Conservation (phyloP, 2,797 vertebrate species). For the Anabas testudineus region DNA sequence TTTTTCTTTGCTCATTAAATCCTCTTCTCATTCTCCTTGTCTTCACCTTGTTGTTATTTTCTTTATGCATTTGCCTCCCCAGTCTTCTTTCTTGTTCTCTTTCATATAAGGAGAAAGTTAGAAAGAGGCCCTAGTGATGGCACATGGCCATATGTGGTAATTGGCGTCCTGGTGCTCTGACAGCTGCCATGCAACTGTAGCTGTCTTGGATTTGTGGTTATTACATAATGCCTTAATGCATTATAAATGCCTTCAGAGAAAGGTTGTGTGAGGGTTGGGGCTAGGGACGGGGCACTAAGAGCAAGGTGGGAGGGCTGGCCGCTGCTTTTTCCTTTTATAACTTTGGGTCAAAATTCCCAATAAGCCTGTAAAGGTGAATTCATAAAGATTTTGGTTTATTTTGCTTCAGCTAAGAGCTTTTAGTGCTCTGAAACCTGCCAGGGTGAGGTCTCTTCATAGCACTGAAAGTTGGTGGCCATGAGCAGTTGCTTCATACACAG, state of each 20-base stretch:
- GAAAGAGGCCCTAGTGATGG: constrained; percentile 47
- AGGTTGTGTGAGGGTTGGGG: constrained; percentile 45
- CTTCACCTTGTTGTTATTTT: constrained; percentile 44
- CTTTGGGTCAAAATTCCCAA: constrained; percentile 25
- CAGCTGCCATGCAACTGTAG: constrained; percentile 73
- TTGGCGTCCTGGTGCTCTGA: constrained; percentile 74
- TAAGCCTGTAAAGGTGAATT: constrained; percentile 13
- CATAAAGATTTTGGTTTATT: constrained; percentile 6
- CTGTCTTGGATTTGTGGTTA: constrained; percentile 69
- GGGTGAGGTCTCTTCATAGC: constrained; percentile 13
- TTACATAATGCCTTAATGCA: constrained; percentile 72
- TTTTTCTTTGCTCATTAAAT: constrained; percentile 51
- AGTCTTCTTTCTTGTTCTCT: constrained; percentile 14
- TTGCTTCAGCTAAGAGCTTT: constrained; percentile 16
- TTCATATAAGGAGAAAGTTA: constrained; percentile 58
- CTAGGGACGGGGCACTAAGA: constrained; percentile 32
- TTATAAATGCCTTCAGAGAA: constrained; percentile 63
- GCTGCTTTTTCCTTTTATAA: background rate
- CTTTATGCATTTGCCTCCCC: constrained; percentile 34
- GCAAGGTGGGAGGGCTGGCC: background rate
- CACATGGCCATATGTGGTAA: constrained; percentile 68
- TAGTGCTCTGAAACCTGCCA: constrained; percentile 12
- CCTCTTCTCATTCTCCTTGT: constrained; percentile 35
- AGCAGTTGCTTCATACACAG: constrained; percentile 19
- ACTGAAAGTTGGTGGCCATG: constrained; percentile 27